Base-by-base conservation (phyloP, 1,140 invertebrate species). In the Drosophila erecta region DNA sequence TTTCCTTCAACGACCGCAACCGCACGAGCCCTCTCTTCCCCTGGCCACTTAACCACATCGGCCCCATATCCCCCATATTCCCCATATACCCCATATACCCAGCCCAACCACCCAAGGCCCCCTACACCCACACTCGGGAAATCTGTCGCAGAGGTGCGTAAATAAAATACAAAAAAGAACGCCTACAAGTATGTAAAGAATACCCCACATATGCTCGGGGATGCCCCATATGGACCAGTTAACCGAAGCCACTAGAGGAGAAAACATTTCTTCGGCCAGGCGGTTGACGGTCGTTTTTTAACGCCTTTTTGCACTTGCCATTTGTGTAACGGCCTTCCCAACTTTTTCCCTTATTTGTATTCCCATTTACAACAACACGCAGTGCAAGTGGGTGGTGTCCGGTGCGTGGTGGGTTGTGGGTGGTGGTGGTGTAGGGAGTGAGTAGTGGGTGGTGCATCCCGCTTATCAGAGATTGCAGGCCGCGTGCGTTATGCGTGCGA, bases 141-240 rank as follows among this genome's bases (percentile, higher is more conserved):
- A 22, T 51, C 59, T 20, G 51, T 38, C 50, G 41, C 40, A 67
- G 71, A 89, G 83, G 75, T 89, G 79, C 79, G 79, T 89, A 89
- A 79, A 84, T 73, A 76, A 83, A 70, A 73, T 56, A 62, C 59
- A 79, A 89, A 79, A 79, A 77, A 66, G 40, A 69, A 80, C 81
- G 81, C 81, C 81, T 85, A 85, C 81, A 69, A 85, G 84, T 84
- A 89, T 89, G 85, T 89, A 89, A 79, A 64, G 67, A 70, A 78
- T 89, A 61, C 70, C 62, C 69, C 71, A 65, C 83, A 87, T 87
- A 87, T 86, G 83, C 66, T 81, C 56, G 79, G 74, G 74, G 69
- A 81, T 81, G 83, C 79, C 65, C 74, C 75, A 71, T 71, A 62
- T 84, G 80, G 76, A 83, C 64, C 80, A 85, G 81, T 83, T 67